Percentiles rank a stretch among this genome's conserved stretches.
phyloP scores from a whole-genome alignment of 2,113 vertebrate genomes.

The Dicrurus megarhynchus region DNA sequence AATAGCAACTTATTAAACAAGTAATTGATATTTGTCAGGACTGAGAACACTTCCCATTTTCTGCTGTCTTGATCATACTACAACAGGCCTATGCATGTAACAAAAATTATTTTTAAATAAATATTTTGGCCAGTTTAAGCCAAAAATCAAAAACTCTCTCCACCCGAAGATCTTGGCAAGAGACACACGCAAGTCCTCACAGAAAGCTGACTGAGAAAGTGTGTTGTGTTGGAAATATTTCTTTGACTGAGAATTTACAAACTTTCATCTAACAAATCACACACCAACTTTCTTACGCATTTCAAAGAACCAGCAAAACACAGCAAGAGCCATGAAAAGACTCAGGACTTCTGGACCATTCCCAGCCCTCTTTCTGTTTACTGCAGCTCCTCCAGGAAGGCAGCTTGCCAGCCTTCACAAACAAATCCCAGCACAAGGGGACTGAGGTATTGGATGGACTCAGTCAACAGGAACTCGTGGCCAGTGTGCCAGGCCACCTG shows the following conservation, averaged over 20 bases:
- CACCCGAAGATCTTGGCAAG: background rate
- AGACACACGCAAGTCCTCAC: accelerated
- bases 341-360: background rate
- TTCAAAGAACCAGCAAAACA: background rate
- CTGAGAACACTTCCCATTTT: background rate
- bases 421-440: background rate
- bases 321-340: background rate
- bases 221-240: background rate
- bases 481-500: slow-evolving; percentile 42
- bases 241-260: background rate
- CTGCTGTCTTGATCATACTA: background rate
- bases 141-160: background rate
- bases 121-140: background rate
- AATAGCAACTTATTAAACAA: background rate
- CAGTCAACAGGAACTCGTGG: slow-evolving; percentile 9
- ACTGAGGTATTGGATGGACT: background rate
- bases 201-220: background rate
- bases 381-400: background rate
- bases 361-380: background rate
- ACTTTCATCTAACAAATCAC: background rate
- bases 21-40: background rate
- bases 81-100: background rate
- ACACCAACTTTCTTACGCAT: background rate
- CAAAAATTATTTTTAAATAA: background rate
- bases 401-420: background rate